These are phyloP conservation scores for Drosophila grimshawi DNA, from an alignment of 1,140 invertebrate genomes.

Conservation along the genomic window DNA sequence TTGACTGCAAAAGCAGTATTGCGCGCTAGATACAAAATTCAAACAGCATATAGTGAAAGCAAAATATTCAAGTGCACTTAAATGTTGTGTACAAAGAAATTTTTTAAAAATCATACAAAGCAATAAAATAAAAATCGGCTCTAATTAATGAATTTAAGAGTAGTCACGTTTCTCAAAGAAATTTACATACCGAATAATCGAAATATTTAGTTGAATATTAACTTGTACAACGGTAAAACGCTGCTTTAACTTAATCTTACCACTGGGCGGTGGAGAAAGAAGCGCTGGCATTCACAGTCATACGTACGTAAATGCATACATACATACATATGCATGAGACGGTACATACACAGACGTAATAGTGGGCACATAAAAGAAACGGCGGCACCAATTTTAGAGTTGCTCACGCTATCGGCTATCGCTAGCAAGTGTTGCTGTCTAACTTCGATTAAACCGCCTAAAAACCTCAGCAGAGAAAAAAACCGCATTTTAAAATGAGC, in stretches of 20 bases:
- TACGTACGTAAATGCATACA: background rate
- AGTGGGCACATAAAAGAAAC: constrained; percentile 9
- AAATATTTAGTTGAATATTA: background rate
- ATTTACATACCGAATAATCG: too few relatives aligned
- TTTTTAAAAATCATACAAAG: constrained; percentile 10
- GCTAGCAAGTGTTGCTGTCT: constrained; percentile 38
- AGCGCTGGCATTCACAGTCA: constrained; percentile 24
- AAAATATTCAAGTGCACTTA: too few relatives aligned
- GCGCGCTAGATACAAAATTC: constrained; percentile 4
- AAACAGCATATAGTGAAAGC: background rate
- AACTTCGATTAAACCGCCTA: constrained; percentile 29
- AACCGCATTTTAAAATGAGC: constrained; percentile 43
- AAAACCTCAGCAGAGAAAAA: constrained; percentile 23
- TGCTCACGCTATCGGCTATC: constrained; percentile 32
- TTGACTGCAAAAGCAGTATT: constrained; percentile 3
- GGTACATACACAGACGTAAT: background rate
- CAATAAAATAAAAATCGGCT: background rate
- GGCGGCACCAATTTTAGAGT: constrained; percentile 38
- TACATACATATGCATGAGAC: background rate
- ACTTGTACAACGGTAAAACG: constrained; percentile 10
- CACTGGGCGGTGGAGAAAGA: background rate
- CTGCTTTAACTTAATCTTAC: background rate
- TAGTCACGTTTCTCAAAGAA: too few relatives aligned
- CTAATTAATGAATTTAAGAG: background rate
- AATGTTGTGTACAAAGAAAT: too few relatives aligned